phyloP scores from a whole-genome alignment of 2,797 vertebrate species.

The Anguilla marmorata region DNA sequence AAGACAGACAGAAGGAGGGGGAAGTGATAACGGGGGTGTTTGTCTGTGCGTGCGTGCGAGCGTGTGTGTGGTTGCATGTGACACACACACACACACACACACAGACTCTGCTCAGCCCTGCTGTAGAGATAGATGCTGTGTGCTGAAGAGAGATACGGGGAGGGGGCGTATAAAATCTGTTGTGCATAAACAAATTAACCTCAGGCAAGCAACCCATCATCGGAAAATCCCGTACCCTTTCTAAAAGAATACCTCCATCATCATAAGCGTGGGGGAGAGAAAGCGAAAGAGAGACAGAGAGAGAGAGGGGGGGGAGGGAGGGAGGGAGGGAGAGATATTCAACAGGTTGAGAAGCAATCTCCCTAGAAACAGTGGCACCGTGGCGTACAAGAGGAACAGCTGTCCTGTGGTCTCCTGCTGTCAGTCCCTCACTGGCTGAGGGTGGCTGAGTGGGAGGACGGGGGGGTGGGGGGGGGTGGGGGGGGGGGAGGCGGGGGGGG shows the following conservation, averaged over 20 bases:
- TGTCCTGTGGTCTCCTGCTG: slow-evolving; percentile 43
- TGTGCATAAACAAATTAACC: slow-evolving; percentile 51
- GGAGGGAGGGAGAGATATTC: slow-evolving; percentile 34
- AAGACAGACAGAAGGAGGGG: not conserved
- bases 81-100: slow-evolving; percentile 22
- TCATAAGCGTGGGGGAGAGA: not conserved
- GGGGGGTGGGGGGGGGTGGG: not conserved
- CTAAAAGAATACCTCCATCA: slow-evolving; percentile 46
- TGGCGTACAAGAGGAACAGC: slow-evolving; percentile 49
- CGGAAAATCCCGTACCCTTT: slow-evolving; percentile 46
- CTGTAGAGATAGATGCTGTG: slow-evolving; percentile 24
- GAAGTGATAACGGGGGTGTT: not conserved
- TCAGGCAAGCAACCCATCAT: slow-evolving; percentile 48
- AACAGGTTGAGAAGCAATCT: slow-evolving; percentile 47
- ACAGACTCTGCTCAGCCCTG: slow-evolving; percentile 15
- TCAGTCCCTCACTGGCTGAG: slow-evolving; percentile 37
- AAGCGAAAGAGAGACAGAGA: slow-evolving; percentile 17
- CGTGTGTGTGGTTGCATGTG: not conserved
- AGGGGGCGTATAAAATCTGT: slow-evolving; percentile 40
- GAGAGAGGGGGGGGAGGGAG: slow-evolving; percentile 24
- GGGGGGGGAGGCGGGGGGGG: not conserved
- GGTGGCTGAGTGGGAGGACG: not conserved
- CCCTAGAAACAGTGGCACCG: slow-evolving; percentile 52
- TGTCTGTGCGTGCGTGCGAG: not conserved
- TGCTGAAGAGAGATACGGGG: slow-evolving; percentile 23